Base-by-base conservation (phyloP, 2,888 invertebrate species). In the Acrocera orbiculus region DNA sequence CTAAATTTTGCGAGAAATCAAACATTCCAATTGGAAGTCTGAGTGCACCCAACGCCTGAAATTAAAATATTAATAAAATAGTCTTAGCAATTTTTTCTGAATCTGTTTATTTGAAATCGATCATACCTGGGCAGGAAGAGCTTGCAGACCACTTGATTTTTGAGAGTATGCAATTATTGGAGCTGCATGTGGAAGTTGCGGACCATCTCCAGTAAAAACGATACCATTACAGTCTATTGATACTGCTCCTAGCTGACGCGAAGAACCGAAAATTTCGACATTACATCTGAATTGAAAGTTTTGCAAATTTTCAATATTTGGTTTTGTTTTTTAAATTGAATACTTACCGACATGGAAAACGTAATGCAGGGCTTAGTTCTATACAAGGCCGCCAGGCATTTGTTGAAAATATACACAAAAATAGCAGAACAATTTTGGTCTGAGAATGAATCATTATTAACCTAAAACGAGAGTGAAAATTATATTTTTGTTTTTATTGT, bases 181-280 rank as follows among this genome's bases (percentile, higher is more conserved):
- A 16, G 81, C 81, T 28, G 78, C 77, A 49, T 73, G 75, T 2
- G 87, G 80, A 44, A 80, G 57, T 8, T 75, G 64, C 0, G 83
- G 75, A 43, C 77, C 75, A 52, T 87, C 85, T 5, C 75, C 73
- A 16, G 75, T 66, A 49, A 87, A 85, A 17, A 85, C 80, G 16
- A 83, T 74, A 7, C 71, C 62, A 62, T 89, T 86, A 54, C 89
- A 89, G 56, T 87, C 72, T 67, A 86, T 73, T 45, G 70, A 63
- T 43, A 85, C 73, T 35, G 70, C 58, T 29, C 57, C 56, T 24
- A 59, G 54, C 36, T 63, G 58, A 42, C 66, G 67, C 27, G 61
- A 59, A 16, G 67, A 61, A 11, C 64, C 65, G 42, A 57, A 58
- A 34, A 65, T 52, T 45, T 61, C 61, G 37, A 60, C 53, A 48